Base-by-base conservation (phyloP, 2,113 vertebrate species). In the Kryptolebias marmoratus region DNA sequence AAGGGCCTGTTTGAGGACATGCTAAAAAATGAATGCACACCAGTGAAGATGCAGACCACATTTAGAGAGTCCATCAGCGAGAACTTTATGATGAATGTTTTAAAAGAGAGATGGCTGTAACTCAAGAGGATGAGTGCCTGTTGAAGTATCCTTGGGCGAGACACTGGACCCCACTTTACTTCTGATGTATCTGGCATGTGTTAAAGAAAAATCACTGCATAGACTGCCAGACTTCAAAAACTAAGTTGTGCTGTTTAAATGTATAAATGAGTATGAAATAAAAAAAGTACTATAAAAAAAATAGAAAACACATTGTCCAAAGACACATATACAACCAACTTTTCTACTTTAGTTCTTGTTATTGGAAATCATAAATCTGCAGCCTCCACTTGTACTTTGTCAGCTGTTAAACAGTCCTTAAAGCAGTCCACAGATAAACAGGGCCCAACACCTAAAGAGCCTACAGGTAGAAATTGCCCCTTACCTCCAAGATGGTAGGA, bases 51-150 rank as follows among this genome's bases (percentile, higher is more conserved):
- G 36, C 9, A n/a, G 5, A 68, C 14, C 45, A 28, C 31, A 52
- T 36, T 60, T 50, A 42, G 30, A 58, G 61, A 36, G 31, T 47
- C 56, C 68, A 50, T 52, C 56, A 59, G 31, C 30, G 3, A 52
- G 13, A 47, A 42, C 56, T 52, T 52, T 12, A 48, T 58, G 30
- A 69, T 69, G 42, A 47, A 57, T 58, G 54, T 48, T 68, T 57
- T 68, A 45, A 58, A 48, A 32, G 54, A 57, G 44, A 9, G 56
- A 32, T 18, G 16, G 16, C 12, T n/a, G 58, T 61, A 28, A n/a
- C 22, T 45, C 58, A 36, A 16, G 7, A 9, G 7, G 56, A 15
- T 10, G 58, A 61, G 36, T 60, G n/a, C 0, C 58, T 14, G 12
- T 11, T 45, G 58, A 61, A 28, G 36, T 27, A 11, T 45, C 58